Conservation (phyloP, 2,113 vertebrate species). For the Amazona guildingii region DNA sequence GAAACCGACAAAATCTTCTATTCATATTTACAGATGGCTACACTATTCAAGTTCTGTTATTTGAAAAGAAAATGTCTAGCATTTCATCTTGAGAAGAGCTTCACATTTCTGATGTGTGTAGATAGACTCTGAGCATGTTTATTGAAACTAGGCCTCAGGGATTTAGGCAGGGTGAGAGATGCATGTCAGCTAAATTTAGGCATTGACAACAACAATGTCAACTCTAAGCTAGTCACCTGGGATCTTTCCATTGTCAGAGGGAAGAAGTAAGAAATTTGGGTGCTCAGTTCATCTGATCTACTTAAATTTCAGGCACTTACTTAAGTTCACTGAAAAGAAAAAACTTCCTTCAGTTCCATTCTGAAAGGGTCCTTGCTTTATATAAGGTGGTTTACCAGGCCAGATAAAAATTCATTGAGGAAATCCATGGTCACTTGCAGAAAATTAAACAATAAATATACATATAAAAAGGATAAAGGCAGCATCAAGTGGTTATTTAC, state of each 20-base stretch:
- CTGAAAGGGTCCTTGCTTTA: rapidly evolving
- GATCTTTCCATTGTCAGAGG: background rate
- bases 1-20: background rate
- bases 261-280: background rate
- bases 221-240: background rate
- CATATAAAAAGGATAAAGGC: background rate
- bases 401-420: background rate
- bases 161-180: background rate
- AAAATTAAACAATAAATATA: background rate
- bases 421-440: background rate
- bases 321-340: background rate
- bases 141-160: background rate
- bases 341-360: background rate
- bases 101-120: background rate
- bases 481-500: background rate
- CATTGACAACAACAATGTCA: background rate
- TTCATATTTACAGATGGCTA: background rate
- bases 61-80: background rate
- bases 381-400: background rate
- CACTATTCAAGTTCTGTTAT: background rate
- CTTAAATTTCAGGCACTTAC: background rate
- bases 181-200: background rate
- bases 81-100: background rate
- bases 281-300: background rate
- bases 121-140: background rate